These are phyloP conservation scores for Caenorhabditis angaria DNA, from an alignment of 2,888 invertebrate genomes.

Conservation along the genomic window DNA sequence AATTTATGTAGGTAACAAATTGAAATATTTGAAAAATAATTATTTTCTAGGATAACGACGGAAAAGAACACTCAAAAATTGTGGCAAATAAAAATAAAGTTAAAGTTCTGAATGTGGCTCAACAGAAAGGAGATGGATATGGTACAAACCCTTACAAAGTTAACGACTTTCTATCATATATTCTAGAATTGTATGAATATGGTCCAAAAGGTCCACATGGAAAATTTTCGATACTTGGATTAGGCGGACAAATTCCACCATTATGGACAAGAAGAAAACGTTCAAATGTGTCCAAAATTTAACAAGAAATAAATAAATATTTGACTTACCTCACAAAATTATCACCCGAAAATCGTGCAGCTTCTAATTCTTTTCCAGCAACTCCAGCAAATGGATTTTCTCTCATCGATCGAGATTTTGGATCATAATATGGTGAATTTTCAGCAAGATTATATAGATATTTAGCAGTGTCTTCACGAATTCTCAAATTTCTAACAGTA, in stretches of 20 bases:
- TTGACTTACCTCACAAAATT: constrained; percentile 80
- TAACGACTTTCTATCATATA: not conserved
- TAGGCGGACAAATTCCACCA: not conserved
- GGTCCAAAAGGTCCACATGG: not conserved
- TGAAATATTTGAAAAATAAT: too few species aligned
- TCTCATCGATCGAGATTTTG: constrained; percentile 97
- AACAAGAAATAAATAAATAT: constrained; percentile 69
- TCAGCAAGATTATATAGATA: constrained; percentile 94
- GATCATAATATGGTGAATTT: constrained; percentile 97
- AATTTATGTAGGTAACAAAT: too few species aligned
- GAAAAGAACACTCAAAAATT: not conserved
- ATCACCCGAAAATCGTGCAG: constrained; percentile 84
- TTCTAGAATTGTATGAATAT: not conserved
- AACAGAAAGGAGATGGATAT: not conserved
- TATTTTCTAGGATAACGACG: not conserved
- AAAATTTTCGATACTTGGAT: not conserved
- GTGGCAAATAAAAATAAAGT: not conserved
- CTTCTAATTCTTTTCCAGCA: constrained; percentile 69
- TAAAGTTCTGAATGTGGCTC: not conserved
- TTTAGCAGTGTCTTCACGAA: constrained; percentile 98
- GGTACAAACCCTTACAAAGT: not conserved
- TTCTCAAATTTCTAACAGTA: constrained; percentile 92
- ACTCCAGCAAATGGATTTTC: constrained; percentile 85
- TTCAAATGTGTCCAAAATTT: not conserved
- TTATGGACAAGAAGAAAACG: not conserved